Evolutionary conservation across 2,113 vertebrate genomes (phyloP).

Genomic region (Cranoglanis bouderius): DNA sequence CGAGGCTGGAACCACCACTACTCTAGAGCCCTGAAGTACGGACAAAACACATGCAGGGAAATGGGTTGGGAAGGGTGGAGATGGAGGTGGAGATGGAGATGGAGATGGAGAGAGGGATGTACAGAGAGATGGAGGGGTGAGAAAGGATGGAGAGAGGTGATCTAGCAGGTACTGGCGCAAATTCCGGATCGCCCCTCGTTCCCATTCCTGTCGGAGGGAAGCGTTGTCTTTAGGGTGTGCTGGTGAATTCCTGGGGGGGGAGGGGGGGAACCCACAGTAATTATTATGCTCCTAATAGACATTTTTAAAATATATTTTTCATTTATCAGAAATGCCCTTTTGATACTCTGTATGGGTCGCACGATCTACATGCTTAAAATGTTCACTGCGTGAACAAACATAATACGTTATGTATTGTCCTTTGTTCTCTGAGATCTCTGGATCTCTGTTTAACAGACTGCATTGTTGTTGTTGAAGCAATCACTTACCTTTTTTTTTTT

Average conservation of each 20-base stretch:
- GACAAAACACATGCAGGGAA: background rate
- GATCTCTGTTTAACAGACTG: background rate
- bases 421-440: background rate
- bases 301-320: background rate
- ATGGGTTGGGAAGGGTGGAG: background rate
- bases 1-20: constrained; percentile 21
- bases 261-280: too few species aligned
- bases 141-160: constrained; percentile 2
- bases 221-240: constrained; percentile 58
- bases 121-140: background rate
- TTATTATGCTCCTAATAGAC: background rate
- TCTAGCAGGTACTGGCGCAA: constrained; percentile 2
- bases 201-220: constrained; percentile 61
- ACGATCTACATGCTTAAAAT: background rate
- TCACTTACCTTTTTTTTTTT: background rate
- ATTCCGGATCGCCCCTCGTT: constrained; percentile 53
- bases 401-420: background rate
- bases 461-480: background rate
- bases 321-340: background rate
- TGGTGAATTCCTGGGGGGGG: constrained; percentile 62
- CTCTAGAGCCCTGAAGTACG: background rate
- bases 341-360: background rate
- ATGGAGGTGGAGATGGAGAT: background rate
- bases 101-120: too few species aligned
- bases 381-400: too few species aligned